Base-by-base conservation (phyloP, 2,888 invertebrate genomes). In the Hermaeophaga mercurialis region DNA sequence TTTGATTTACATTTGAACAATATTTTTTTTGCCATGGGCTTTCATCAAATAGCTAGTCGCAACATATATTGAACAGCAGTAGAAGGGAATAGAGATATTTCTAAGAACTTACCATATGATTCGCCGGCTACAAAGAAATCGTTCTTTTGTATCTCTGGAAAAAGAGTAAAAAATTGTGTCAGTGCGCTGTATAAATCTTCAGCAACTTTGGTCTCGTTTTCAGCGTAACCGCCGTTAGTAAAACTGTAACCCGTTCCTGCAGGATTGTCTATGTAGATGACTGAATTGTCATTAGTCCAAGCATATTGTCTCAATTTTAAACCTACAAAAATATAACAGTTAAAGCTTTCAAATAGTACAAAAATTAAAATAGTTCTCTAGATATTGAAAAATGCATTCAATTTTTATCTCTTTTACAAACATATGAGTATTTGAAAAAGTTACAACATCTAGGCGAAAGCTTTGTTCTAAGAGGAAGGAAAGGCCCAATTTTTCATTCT, bases 251-350 rank as follows among this genome's bases (percentile, higher is more conserved):
- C 96, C 1, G 94, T 90, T 3, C 68, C 67, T 0, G 92, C 96
- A 0, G 96, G 96, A 76, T 94, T 96, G 75, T 96, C 96, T 53
- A 96, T 89, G 74, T 91, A 96, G 50, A 96, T 83, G 34, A 96
- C 77, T 66, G 89, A 87, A 74, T 91, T 91, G 7, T 85, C 85
- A 33, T 83, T 78, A 52, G 86, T 88, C 96, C 96, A 96, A 6
- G 89, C 85, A 66, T 87, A 88, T 66, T 89, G 84, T 33, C 92
- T 82, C 61, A 84, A 73, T 75, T 72, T 79, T 58, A 79, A 61
- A 14, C 74, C 39, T 39, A 12, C 2, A 31, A 31, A 12, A 12
- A 31, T 12, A 31, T n/a, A n/a, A n/a, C n/a, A n/a, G n/a, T n/a
- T n/a, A n/a, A n/a, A n/a, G n/a, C n/a, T n/a, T n/a, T n/a, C n/a